phyloP scores from a whole-genome alignment of 2,888 invertebrate species.

The Dorcus hopei region DNA sequence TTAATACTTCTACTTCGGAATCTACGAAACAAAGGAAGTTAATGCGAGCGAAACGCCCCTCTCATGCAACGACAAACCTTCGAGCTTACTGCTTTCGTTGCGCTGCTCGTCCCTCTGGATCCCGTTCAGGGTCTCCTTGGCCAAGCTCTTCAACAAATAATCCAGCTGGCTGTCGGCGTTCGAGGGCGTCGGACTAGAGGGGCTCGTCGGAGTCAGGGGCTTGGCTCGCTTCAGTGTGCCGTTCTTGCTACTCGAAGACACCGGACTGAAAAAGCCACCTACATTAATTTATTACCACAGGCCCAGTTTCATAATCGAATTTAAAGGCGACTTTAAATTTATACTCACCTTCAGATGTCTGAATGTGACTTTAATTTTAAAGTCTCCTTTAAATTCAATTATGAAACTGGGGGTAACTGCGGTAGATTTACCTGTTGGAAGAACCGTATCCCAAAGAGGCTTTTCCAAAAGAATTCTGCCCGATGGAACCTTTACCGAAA shows the following conservation, averaged over 20 bases:
- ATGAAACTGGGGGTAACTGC: too few species aligned
- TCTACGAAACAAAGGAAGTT: conserved; percentile 25
- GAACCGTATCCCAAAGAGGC: conserved; percentile 38
- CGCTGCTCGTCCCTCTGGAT: conserved; percentile 52
- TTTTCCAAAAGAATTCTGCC: conserved; percentile 48
- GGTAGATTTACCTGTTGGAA: conserved; percentile 48
- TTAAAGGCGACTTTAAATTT: too few species aligned
- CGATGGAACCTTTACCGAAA: conserved; percentile 39
- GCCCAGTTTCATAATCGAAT: too few species aligned
- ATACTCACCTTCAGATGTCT: too few species aligned
- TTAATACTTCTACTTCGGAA: conserved; percentile 32
- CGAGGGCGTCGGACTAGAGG: conserved; percentile 39
- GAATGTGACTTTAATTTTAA: too few species aligned
- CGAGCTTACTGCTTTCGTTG: conserved; percentile 55
- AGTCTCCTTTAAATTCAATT: too few species aligned
- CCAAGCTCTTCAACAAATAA: conserved; percentile 72
- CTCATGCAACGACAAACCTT: conserved; percentile 33
- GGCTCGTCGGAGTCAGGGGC: conserved; percentile 21
- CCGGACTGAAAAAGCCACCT: conserved; percentile 42
- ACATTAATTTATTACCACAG: conserved; percentile 22
- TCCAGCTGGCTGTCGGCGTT: conserved; percentile 59
- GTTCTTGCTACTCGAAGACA: conserved; percentile 44
- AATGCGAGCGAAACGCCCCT: too few species aligned
- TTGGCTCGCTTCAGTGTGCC: conserved; percentile 43
- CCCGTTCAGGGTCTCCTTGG: conserved; percentile 63